Conservation (phyloP, 2,888 invertebrate genomes). For the Cryptocephalus moraei region DNA sequence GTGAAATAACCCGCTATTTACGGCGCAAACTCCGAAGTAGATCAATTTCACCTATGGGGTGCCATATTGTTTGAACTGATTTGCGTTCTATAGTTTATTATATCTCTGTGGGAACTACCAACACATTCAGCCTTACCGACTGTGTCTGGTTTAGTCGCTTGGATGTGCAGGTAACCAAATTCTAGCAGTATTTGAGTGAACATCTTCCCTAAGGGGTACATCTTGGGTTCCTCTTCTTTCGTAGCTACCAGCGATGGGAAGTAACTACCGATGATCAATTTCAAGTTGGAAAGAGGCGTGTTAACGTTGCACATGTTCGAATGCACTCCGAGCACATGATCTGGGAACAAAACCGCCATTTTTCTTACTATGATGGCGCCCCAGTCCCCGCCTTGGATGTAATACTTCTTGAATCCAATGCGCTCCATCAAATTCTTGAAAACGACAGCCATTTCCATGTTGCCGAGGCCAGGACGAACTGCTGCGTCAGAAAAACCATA, state of each 20-base stretch:
- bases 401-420: constrained; percentile 56
- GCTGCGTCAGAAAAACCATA: constrained; percentile 40
- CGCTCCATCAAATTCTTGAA: constrained; percentile 61
- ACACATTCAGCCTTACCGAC: constrained; percentile 46
- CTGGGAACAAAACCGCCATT: constrained; percentile 56
- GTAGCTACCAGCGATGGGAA: constrained; percentile 37
- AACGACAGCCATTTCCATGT: constrained; percentile 46
- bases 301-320: constrained; percentile 41
- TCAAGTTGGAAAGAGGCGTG: constrained; percentile 8
- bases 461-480: constrained; percentile 49
- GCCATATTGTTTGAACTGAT: no score
- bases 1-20: no score
- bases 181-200: constrained; percentile 40
- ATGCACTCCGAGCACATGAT: constrained; percentile 46
- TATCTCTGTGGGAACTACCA: no score
- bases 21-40: no score
- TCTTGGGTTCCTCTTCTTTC: constrained; percentile 35
- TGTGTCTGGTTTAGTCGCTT: constrained; percentile 84
- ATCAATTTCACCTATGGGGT: no score
- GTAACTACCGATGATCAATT: constrained; percentile 10
- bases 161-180: constrained; percentile 61
- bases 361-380: constrained; percentile 53
- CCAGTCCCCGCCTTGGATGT: constrained; percentile 77
- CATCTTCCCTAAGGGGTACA: constrained; percentile 43
- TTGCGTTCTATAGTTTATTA: no score